Base-by-base conservation (phyloP, 1,140 invertebrate genomes). In the Oreohelix idahoensis region DNA sequence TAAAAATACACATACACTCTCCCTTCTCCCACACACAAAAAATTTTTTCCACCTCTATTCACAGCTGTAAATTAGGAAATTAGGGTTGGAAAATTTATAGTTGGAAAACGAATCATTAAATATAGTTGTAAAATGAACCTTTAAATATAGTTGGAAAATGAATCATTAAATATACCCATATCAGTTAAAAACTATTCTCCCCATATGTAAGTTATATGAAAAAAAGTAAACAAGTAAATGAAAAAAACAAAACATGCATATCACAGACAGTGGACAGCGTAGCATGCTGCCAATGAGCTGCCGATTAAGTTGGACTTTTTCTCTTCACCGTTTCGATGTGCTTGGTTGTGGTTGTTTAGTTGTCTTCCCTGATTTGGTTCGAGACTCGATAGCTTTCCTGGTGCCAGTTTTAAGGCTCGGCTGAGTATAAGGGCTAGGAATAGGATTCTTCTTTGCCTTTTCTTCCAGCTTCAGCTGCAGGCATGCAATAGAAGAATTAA, bases 371-470 rank as follows among this genome's bases (percentile, higher is more conserved):
- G 58, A 70, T 42, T 69, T 74, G 20, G 70, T 58, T 8, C 42
- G 8, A 39, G 70, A 26, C 39, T 75, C 80, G 38, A 82, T 58
- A 5, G 70, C 70, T 58, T 74, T 82, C 39, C 80, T 82, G 13
- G 36, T 35, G 0, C 80, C 80, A 26, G 49, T 51, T 32, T 82
- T 74, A 0, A 35, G 8, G 36, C 71, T 75, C 29, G 32, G 11
- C n/a, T 51, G 69, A 29, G 42, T 63, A 35, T 82, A 82, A 15
- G 80, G 80, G 32, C 58, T 82, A 63, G 80, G 11, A n/a, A 82
- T 53, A 51, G 69, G 45, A 1, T 82, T 82, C 38, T 35, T 73
- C 29, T 75, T 82, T 36, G 70, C 70, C 20, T 0, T 11, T 23
- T 42, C 80, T 75, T 82, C 80, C 20, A 82, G 51, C 32, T 82